These are phyloP conservation scores for Abscondita cerata DNA, from an alignment of 2,888 invertebrate species.

Conservation along the genomic window DNA sequence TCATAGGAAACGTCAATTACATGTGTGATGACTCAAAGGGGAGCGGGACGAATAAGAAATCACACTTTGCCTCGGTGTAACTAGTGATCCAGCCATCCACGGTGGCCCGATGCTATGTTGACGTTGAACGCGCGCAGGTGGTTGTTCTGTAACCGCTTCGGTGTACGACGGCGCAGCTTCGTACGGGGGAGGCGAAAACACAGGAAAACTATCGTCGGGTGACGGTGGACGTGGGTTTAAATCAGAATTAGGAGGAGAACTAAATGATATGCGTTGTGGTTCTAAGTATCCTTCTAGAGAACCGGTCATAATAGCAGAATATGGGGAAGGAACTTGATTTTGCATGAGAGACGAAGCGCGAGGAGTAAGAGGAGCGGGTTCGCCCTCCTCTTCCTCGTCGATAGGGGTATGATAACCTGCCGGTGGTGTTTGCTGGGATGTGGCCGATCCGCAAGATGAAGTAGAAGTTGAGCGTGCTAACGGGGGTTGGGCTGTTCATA, in stretches of 20 bases:
- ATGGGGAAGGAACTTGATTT: conserved; percentile 72
- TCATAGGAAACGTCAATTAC: conserved; percentile 65
- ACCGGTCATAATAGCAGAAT: conserved; percentile 83
- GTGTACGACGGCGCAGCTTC: conserved; percentile 58
- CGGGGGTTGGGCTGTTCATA: conserved; percentile 54
- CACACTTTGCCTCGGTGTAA: conserved; percentile 75
- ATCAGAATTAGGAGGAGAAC: conserved; percentile 79
- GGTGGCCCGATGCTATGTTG: conserved; percentile 62
- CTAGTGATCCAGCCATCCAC: conserved; percentile 61
- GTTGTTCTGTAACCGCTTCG: conserved; percentile 52
- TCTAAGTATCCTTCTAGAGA: conserved; percentile 88
- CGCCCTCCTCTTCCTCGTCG: conserved; percentile 56
- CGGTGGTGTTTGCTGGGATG: conserved; percentile 67
- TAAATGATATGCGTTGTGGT: conserved; percentile 81
- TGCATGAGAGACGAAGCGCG: conserved; percentile 64
- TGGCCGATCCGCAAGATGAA: conserved; percentile 67
- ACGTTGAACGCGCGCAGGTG: conserved; percentile 50
- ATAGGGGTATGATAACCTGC: conserved; percentile 84
- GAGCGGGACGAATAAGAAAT: conserved; percentile 79
- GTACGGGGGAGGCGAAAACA: conserved; percentile 83
- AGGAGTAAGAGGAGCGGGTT: conserved; percentile 61
- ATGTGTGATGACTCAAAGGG: conserved; percentile 86
- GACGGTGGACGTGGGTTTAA: conserved; percentile 70
- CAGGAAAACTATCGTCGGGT: conserved; percentile 84
- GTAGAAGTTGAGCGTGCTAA: conserved; percentile 65